phyloP scores from a whole-genome alignment of 1,140 invertebrate species.

The Centruroides sculpturatus region DNA sequence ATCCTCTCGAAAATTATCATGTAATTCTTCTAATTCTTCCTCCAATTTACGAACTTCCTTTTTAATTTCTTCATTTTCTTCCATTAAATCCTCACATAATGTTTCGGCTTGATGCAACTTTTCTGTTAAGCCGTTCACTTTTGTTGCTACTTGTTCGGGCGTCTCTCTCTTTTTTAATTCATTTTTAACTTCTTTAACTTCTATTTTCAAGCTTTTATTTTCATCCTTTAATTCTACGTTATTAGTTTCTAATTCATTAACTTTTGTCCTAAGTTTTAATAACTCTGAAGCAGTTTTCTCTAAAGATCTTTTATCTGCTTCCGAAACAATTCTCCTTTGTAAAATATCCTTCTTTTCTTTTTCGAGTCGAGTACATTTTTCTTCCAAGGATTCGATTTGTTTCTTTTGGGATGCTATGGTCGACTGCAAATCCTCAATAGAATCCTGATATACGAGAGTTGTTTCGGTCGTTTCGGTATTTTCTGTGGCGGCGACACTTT shows the following conservation, averaged over 20 bases:
- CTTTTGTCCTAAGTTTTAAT: constrained; percentile 59
- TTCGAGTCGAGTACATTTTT: constrained; percentile 40
- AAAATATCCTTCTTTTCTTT: constrained; percentile 76
- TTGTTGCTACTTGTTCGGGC: constrained; percentile 98
- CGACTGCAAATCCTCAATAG: constrained; percentile 19
- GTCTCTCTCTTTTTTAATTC: constrained; percentile 58
- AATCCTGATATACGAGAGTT: constrained; percentile 6
- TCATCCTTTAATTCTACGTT: constrained; percentile 65
- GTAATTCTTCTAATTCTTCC: constrained; percentile 43
- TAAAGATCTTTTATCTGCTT: constrained; percentile 19
- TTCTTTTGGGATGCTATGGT: constrained; percentile 12
- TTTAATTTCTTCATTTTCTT: constrained; percentile 92
- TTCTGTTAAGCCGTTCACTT: constrained; percentile 33
- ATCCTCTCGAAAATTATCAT: constrained; percentile 62
- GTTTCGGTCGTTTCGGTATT: constrained; percentile 40
- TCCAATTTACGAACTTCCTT: constrained; percentile 75
- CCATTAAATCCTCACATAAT: constrained; percentile 79
- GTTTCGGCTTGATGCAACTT: constrained; percentile 68
- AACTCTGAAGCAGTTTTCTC: constrained; percentile 21
- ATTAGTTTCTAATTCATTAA: constrained; percentile 59
- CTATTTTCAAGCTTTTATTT: constrained; percentile 54
- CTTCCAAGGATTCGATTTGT: constrained; percentile 18
- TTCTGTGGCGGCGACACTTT: constrained; percentile 36
- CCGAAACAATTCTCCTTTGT: constrained; percentile 20
- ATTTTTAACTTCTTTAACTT: constrained; percentile 52